Evolutionary conservation across 2,797 vertebrate genomes (phyloP), one percentile per base, ranked within the genome.

Genomic region (Periparus ater): DNA sequence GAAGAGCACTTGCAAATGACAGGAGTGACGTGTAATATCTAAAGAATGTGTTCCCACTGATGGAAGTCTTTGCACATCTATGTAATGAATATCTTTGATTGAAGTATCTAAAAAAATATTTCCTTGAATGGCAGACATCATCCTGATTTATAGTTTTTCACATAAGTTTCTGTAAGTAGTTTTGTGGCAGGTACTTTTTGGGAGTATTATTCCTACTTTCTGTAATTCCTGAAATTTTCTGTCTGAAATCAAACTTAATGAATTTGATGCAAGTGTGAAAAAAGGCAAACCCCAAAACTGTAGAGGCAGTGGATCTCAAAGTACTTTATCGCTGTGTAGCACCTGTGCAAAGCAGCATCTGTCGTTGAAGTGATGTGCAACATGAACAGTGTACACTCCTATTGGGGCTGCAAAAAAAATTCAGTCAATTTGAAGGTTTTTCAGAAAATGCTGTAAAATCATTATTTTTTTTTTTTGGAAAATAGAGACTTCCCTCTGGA

Each of bases 301-400:
- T 13, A 22, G 30, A 70, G 34, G 14, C 13, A 36, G 27, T 40
- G 27, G 38, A 47, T 66, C 27, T 58, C 12, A 1, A 30, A 40
- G 30, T 42, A 55, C 4, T 76, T 70, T 25, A 26, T 23, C 79
- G 29, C 40, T 66, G 32, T 2, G 6, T 36, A 75, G 19, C 25
- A 62, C 12, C 25, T 16, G 3, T 47, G 62, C 51, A 58, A 72
- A 55, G 36, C 20, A 53, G 25, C 17, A 21, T 19, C 10, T 61
- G 0, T 57, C 32, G 32, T 26, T 3, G 1, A 40, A 82, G 50
- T 45, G 11, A n/a, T 22, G 10, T 7, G 6, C 30, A 65, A 45
- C 3, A 1, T 9, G 22, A 25, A 47, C 32, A 57, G 11, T 20
- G 7, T 38, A 4, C 1, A 1, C 61, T 55, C 11, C 8, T 6